A percentile compares a stretch with the other conserved stretches of the same genome.
These are phyloP conservation scores for Myrmophylax atrothorax DNA, from an alignment of 2,113 vertebrate genomes.

Conservation along the genomic window DNA sequence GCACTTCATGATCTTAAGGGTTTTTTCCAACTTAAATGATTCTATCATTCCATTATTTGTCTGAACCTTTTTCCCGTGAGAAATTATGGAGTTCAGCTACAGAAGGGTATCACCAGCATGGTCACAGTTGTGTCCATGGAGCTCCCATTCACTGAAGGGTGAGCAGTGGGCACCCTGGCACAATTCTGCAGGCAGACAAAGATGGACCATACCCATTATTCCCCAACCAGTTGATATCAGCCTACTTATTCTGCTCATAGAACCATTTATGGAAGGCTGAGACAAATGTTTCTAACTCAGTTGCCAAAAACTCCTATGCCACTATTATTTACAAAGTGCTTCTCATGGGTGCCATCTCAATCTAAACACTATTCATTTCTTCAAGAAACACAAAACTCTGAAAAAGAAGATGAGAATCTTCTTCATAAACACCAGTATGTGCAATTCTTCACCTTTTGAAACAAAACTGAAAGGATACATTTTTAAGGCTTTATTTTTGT, in stretches of 20 bases:
- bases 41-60: not conserved
- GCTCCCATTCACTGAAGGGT: not conserved
- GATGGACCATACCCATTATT: not conserved
- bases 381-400: not conserved
- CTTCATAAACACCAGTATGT: not conserved
- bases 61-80: not conserved
- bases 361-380: not conserved
- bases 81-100: not conserved
- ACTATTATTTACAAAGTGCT: not conserved
- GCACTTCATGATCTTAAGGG: not conserved
- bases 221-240: not conserved
- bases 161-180: not conserved
- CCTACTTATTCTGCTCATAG: not conserved
- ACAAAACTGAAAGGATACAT: not conserved
- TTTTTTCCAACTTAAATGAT: not conserved
- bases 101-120: accelerated
- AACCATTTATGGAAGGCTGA: not conserved
- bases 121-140: not conserved
- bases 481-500: not conserved
- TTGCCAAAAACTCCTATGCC: not conserved
- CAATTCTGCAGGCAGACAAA: not conserved
- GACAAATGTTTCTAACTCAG: not conserved
- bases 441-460: not conserved
- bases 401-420: not conserved
- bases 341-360: not conserved